These are phyloP conservation scores for Rhopilema esculentum DNA, from an alignment of 30 jellyfish, hydroid and myxozoan species.

Conservation along the genomic window DNA sequence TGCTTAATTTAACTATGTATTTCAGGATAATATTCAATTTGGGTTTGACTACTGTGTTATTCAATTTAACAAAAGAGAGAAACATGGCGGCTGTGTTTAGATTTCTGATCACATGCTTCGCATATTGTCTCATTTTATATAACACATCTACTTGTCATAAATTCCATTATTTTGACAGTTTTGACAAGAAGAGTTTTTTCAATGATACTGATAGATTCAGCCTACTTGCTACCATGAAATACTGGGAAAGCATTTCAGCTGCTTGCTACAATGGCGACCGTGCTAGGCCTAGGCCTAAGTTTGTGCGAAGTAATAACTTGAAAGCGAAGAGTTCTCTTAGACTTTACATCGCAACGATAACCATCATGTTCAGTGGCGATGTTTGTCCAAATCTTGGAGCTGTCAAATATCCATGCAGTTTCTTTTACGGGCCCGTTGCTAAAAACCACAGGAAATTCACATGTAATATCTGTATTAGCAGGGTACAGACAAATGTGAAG, in stretches of 20 bases:
- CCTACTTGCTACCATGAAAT: background rate
- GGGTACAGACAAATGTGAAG: slow-evolving; percentile 33
- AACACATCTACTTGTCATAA: background rate
- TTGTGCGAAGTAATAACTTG: background rate
- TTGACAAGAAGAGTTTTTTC: too few species aligned
- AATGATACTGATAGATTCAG: too few species aligned
- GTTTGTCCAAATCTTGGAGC: slow-evolving; percentile 49
- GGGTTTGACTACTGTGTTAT: too few species aligned
- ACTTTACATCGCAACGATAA: background rate
- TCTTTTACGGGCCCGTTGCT: slow-evolving; percentile 31
- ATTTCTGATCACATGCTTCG: slow-evolving; percentile 5
- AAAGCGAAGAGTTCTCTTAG: background rate
- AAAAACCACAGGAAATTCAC: slow-evolving; percentile 5
- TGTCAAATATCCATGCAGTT: background rate
- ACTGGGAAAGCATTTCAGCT: background rate
- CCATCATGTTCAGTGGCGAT: slow-evolving; percentile 8
- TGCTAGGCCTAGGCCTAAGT: background rate
- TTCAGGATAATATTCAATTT: too few species aligned
- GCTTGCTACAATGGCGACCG: background rate
- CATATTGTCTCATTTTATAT: background rate
- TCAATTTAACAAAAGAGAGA: too few species aligned
- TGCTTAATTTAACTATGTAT: too few species aligned
- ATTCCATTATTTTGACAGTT: too few species aligned
- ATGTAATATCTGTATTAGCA: slow-evolving; percentile 13
- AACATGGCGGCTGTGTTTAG: slow-evolving; percentile 1